Base-by-base conservation (phyloP, 2,797 vertebrate species). In the Pogonophryne albipinna region DNA sequence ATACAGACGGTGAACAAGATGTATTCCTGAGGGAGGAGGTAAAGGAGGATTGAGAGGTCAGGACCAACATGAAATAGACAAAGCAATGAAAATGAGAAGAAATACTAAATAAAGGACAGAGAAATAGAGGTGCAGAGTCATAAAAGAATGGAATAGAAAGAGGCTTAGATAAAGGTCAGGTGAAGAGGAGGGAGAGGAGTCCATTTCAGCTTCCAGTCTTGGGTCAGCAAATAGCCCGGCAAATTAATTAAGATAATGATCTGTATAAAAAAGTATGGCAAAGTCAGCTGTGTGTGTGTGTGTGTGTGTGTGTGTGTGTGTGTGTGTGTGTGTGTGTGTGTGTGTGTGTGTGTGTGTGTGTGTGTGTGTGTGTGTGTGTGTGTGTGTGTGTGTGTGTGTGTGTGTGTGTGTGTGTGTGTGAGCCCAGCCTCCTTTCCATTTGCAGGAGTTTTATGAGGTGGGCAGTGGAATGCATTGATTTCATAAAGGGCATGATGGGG, bases 181-280 rank as follows among this genome's bases (percentile, higher is more conserved):
- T 66, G 49, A 27, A 78, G 56, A 75, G 4, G 17, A 61, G 46
- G 61, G 38, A 50, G 45, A n/a, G 34, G 41, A 73, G 74, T 76
- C 42, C 16, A 74, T 80, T 81, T 75, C 13, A 51, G 74, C 75
- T 59, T 61, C 23, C 3, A 72, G 78, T 61, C 46, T 10, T 76
- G 67, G 78, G 85, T 88, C 87, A 85, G 77, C 74, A 77, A 87
- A 79, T 41, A 85, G 82, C 78, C 81, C 45, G 66, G 81, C 68
- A 87, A 90, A 90, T 86, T 91, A 89, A 93, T 94, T 88, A 88
- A 90, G 85, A 90, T 93, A 89, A 95, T 93, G 87, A 85, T 78
- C 55, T 51, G 59, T 81, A 42, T 74, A 59, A 69, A 67, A 74
- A 87, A 78, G 68, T 67, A 19, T 68, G 58, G 70, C 71, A 76